phyloP scores from a whole-genome alignment of 1,140 invertebrate genomes.

The Pogonomyrmex barbatus region DNA sequence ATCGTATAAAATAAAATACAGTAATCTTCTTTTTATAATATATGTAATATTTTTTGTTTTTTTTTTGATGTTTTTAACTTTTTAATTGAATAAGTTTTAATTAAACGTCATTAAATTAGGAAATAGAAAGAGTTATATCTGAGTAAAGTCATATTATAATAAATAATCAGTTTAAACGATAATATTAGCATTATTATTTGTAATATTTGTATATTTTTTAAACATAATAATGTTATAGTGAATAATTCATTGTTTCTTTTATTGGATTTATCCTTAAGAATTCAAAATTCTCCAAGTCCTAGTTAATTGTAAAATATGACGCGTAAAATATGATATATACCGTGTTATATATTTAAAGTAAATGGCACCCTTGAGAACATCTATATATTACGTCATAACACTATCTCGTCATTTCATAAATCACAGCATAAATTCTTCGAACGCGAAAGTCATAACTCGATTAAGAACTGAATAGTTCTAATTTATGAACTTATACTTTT shows the following conservation, averaged over 20 bases:
- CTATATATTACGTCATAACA: slow-evolving; percentile 1
- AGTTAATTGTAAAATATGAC: slow-evolving; percentile 29
- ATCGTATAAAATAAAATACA: neutral
- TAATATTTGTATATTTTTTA: neutral
- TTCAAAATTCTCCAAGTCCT: neutral
- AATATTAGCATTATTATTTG: neutral
- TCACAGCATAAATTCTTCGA: slow-evolving; percentile 18
- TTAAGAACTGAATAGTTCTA: neutral
- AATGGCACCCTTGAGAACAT: slow-evolving; percentile 13
- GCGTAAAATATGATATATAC: neutral
- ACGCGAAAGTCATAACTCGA: neutral
- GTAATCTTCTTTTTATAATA: neutral
- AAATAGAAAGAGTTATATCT: neutral
- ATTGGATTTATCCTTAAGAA: neutral
- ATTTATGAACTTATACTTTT: neutral
- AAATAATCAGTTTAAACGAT: neutral
- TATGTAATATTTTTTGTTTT: neutral
- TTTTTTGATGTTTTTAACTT: neutral
- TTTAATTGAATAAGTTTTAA: slow-evolving; percentile 4
- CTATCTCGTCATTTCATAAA: slow-evolving; percentile 13
- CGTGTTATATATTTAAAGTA: slow-evolving; percentile 34
- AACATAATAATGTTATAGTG: neutral
- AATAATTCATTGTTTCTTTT: neutral
- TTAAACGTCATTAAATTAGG: neutral
- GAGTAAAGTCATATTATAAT: neutral